Evolutionary conservation across 2,113 vertebrate species (phyloP).

Genomic region (Spea bombifrons): DNA sequence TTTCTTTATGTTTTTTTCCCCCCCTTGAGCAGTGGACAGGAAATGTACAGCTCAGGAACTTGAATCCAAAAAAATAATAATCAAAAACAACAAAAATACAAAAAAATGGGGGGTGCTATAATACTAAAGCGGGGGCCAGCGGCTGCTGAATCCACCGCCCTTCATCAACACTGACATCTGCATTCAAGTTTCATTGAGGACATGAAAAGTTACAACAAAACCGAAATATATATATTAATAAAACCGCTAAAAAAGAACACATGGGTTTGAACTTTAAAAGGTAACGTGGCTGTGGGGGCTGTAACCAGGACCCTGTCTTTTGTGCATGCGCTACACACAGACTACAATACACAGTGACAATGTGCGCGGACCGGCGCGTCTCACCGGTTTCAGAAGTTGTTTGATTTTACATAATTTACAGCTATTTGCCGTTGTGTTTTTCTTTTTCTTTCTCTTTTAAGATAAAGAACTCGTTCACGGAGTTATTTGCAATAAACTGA

Average conservation of each 20-base stretch:
- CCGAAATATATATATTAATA: no score
- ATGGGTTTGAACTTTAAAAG: no score
- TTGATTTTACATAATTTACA: constrained; percentile 88
- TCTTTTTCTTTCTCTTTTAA: constrained; percentile 45
- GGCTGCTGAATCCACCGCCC: no score
- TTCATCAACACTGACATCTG: no score
- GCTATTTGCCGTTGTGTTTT: constrained; percentile 67
- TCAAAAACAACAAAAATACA: constrained; percentile 70
- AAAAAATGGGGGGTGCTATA: constrained; percentile 48
- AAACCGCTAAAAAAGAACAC: no score
- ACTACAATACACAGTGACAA: constrained; percentile 91
- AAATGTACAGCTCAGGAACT: constrained; percentile 47
- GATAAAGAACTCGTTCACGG: no score
- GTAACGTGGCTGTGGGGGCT: no score
- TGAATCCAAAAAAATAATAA: constrained; percentile 79
- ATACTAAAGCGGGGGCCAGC: no score
- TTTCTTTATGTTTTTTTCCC: constrained; percentile 75
- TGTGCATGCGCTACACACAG: constrained; percentile 85
- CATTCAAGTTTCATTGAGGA: no score
- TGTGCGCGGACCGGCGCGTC: constrained; percentile 61
- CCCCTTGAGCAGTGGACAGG: constrained; percentile 50
- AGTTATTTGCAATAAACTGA: no score
- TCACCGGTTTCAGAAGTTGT: constrained; percentile 73
- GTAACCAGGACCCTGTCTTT: constrained; percentile 72
- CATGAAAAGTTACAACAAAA: no score